Conservation (phyloP, 2,888 invertebrate species). For the Mantis religiosa region DNA sequence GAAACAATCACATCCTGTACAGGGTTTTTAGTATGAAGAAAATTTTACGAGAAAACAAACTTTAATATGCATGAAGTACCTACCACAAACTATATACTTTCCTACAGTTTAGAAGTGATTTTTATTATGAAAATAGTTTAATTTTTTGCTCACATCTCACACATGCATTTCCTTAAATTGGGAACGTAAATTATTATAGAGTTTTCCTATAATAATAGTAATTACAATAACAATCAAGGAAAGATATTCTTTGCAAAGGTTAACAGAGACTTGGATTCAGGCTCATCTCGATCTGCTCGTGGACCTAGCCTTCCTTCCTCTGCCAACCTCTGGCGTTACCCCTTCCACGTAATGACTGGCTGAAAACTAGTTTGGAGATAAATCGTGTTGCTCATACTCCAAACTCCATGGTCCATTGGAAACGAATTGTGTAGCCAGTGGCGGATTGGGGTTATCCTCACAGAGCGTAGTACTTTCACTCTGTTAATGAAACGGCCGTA, state of each 20-base stretch:
- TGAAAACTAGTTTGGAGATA: slow-evolving; percentile 1
- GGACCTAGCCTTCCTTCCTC: neutral
- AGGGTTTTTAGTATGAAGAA: no score
- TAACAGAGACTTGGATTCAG: neutral
- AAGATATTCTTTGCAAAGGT: neutral
- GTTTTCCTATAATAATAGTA: no score
- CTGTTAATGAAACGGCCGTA: neutral
- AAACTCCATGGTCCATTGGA: neutral
- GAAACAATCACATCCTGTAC: no score
- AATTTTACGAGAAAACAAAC: no score
- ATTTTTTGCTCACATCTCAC: no score
- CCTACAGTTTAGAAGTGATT: no score
- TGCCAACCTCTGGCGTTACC: neutral
- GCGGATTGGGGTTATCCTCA: neutral
- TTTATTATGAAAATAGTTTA: no score
- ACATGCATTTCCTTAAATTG: no score
- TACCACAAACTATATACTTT: no score
- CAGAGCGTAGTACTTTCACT: neutral
- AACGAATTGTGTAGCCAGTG: neutral
- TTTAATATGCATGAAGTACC: no score
- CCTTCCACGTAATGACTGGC: neutral
- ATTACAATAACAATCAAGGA: no score
- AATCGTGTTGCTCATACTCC: neutral
- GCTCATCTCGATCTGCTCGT: neutral
- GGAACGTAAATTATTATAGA: no score